Evolutionary conservation across 2,888 invertebrate genomes (phyloP).

Genomic region (Drosophila imparisetae): DNA sequence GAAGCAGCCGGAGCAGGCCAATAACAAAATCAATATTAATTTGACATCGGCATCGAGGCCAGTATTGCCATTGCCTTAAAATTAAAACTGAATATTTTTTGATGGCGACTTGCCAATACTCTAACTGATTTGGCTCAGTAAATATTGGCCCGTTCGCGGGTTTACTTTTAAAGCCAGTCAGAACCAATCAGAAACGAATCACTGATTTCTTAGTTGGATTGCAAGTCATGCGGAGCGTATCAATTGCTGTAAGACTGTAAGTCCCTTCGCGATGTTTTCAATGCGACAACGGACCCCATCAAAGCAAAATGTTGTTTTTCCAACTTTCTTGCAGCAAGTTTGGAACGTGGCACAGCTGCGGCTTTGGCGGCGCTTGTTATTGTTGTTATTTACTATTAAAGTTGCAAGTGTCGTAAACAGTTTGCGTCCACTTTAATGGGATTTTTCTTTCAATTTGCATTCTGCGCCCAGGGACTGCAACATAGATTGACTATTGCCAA

Average conservation of each 20-base stretch:
- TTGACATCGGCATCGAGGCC: slow-evolving; percentile 39
- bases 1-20: slow-evolving; percentile 40
- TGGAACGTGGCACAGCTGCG: slow-evolving; percentile 50
- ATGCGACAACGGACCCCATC: slow-evolving; percentile 56
- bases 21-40: slow-evolving; percentile 74
- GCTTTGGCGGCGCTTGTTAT: slow-evolving; percentile 60
- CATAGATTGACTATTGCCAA: slow-evolving; percentile 52
- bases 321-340: slow-evolving; percentile 59
- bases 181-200: neutral
- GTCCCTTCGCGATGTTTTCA: slow-evolving; percentile 15
- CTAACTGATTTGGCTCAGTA: slow-evolving; percentile 5
- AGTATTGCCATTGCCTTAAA: slow-evolving; percentile 36
- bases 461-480: slow-evolving; percentile 30
- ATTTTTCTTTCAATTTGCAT: slow-evolving; percentile 56
- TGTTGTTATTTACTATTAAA: slow-evolving; percentile 78
- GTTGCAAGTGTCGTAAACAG: slow-evolving; percentile 67
- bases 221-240: slow-evolving; percentile 3
- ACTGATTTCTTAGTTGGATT: neutral
- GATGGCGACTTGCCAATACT: slow-evolving; percentile 28
- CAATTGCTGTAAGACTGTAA: neutral
- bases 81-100: neutral
- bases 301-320: slow-evolving; percentile 71
- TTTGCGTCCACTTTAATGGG: slow-evolving; percentile 54
- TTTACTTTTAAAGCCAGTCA: neutral
- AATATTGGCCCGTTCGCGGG: neutral